Base-by-base conservation (phyloP, 2,797 vertebrate species). In the Mionectes olivaceus region DNA sequence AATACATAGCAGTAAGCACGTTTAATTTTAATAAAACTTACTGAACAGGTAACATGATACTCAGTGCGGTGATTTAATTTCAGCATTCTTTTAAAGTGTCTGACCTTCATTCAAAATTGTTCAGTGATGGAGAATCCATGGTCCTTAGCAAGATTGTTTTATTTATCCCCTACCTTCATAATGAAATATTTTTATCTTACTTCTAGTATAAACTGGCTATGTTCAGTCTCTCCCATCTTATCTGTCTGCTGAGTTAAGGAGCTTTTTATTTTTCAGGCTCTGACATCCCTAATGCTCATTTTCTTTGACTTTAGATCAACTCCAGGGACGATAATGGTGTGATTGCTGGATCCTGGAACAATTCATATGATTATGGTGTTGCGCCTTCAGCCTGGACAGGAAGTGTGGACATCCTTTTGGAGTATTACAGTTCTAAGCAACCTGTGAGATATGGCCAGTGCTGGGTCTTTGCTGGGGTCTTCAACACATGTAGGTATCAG, bases 391-490 rank as follows among this genome's bases (percentile, higher is more conserved):
- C 99, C 94, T 99, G 99, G 99, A 99, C 99, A 0, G 99, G 99
- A 90, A 99, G 99, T 37, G 98, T 99, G 3, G 99, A 99, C 84
- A 99, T 99, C 94, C 98, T 99, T 35, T 90, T 99, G 93, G 98
- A 97, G 92, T 99, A 99, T 39, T 91, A 85, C 71, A 97, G 95
- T 77, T 98, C 97, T 49, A 96, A 97, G 89, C 93, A 92, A 37
- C 98, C 99, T 1, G 99, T 99, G 39, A 97, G 97, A 68, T 99
- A 99, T 0, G 99, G 99, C 37, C 99, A 99, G 93, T 99, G 99
- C 97, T 99, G 99, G 99, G 99, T 99, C 96, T 99, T 99, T 37
- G 99, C 99, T 3, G 99, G 98, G 11, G 99, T 99, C 95, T 99
- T 99, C 97, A 99, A 99, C 96, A 98, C 99, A 5, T 99, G 99